Conservation (phyloP, 2,113 vertebrate genomes). For the Oreochromis aureus region DNA sequence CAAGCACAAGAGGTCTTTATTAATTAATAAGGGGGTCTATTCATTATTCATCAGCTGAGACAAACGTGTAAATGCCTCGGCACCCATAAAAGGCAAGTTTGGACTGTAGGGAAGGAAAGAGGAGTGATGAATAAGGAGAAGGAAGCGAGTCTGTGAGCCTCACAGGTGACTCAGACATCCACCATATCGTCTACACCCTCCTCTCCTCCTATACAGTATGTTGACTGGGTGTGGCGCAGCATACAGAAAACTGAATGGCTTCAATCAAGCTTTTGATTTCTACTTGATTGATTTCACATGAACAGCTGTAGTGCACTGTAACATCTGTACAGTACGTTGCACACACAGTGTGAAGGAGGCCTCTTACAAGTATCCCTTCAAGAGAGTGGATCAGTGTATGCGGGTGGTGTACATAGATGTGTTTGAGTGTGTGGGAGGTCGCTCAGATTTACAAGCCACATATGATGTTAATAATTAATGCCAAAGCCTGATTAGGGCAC, state of each 20-base stretch:
- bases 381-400: neutral
- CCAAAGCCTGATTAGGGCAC: neutral
- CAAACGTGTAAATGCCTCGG: constrained; percentile 60
- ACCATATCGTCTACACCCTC: neutral
- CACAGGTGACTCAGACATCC: neutral
- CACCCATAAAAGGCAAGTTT: constrained; percentile 44
- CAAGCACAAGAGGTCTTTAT: constrained; percentile 51
- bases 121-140: neutral
- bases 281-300: neutral
- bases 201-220: neutral
- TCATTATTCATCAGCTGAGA: constrained; percentile 69
- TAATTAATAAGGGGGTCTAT: constrained; percentile 63
- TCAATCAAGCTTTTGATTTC: neutral
- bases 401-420: neutral
- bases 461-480: neutral
- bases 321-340: neutral
- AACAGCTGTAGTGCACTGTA: neutral
- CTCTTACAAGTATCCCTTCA: neutral
- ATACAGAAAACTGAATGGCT: neutral
- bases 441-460: neutral
- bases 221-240: neutral
- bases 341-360: neutral
- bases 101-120: neutral
- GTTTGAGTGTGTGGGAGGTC: neutral
- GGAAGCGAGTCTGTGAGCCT: neutral